These are phyloP conservation scores for Sebastes diploproa DNA, from an alignment of 2,797 vertebrate species.

Conservation along the genomic window DNA sequence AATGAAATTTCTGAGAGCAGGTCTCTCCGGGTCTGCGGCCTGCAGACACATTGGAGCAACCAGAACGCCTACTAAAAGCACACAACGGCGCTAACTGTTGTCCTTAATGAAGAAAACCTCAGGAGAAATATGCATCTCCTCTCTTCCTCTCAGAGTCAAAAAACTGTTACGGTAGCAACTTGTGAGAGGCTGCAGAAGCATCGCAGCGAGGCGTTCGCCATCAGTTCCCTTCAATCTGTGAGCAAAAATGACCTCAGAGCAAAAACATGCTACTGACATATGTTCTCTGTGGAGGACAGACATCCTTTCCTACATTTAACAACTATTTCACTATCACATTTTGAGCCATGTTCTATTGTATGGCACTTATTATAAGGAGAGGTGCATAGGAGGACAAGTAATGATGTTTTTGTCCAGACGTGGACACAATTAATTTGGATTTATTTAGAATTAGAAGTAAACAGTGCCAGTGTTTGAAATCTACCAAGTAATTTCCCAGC, in stretches of 20 bases:
- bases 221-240: constrained; percentile 55
- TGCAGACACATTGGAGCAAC: constrained; percentile 60
- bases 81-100: constrained; percentile 45
- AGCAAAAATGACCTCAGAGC: constrained; percentile 63
- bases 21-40: constrained; percentile 61
- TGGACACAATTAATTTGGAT: not conserved
- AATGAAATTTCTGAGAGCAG: constrained; percentile 69
- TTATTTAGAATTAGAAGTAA: constrained; percentile 26
- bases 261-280: constrained; percentile 59
- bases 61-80: constrained; percentile 54
- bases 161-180: constrained; percentile 58
- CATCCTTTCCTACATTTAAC: constrained; percentile 28
- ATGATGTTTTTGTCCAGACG: not conserved
- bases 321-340: not conserved
- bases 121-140: constrained; percentile 64
- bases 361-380: not conserved
- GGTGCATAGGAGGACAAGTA: not conserved
- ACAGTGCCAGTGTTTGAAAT: constrained; percentile 4
- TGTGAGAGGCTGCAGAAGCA: constrained; percentile 55
- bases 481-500: constrained; percentile 16
- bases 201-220: constrained; percentile 53
- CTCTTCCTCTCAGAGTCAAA: constrained; percentile 37
- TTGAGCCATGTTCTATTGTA: not conserved
- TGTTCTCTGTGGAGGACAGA: constrained; percentile 33
- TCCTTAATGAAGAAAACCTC: constrained; percentile 69